Base-by-base conservation (phyloP, 1,140 invertebrate genomes). In the Papilio machaon region DNA sequence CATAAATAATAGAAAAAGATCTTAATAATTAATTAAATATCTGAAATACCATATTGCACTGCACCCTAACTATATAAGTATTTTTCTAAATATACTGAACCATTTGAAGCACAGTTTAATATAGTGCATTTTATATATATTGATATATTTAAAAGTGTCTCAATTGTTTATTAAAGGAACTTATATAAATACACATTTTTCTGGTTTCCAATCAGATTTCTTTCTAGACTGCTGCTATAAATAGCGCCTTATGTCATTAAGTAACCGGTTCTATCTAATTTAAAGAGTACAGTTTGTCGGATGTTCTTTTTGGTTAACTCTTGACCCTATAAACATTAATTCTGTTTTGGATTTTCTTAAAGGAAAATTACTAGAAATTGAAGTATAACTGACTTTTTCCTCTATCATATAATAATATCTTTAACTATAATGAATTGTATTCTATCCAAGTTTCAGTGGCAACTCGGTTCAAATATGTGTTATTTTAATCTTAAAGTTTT, bases 21-120 rank as follows among this genome's bases (percentile, higher is more conserved):
- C 30, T 9, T 60, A 60, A 54, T 17, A 13, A 54, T 70, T 38
- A 5, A 70, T 35, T 70, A 35, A 35, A 83, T 60, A 82, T 73
- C 77, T 83, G 84, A 85, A 30, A 85, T 87, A 87, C 81, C 83
- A 90, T 89, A 88, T 92, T 91, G 90, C 91, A 92, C 89, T 88
- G 89, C 89, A 92, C 91, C 90, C 88, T 89, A 86, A 84, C 82
- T 86, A 77, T 79, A 82, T 83, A 85, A 81, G 47, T 81, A 84
- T 73, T 78, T 81, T 88, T 88, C 76, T 54, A 83, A 85, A 81
- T 75, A 70, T 73, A 83, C 77, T 85, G 85, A 85, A 91, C 82
- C 85, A 87, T 88, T 84, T 82, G 74, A 81, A 86, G 79, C 81
- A 88, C 81, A 86, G 74, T 82, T 80, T 19, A 74, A 58, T 46